Conservation (phyloP, 2,113 vertebrate species). For the Crotalus helleri region DNA sequence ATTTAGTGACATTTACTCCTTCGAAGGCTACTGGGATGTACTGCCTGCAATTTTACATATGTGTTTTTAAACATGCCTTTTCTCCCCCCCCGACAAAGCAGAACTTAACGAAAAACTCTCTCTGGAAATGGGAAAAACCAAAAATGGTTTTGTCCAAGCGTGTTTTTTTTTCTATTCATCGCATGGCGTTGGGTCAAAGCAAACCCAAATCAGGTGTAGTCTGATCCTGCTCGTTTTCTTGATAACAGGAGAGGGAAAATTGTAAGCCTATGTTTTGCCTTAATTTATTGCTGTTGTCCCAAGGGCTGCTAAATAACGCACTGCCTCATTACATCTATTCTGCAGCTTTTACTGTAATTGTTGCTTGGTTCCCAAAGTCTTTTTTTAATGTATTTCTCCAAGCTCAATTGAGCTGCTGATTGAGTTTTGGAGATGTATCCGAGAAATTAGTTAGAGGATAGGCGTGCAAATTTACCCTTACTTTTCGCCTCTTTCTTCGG, state of each 20-base stretch:
- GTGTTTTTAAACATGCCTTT: not conserved
- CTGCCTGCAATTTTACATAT: conserved; percentile 16
- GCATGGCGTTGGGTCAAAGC: too few species aligned
- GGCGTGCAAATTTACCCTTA: not conserved
- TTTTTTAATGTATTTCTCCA: not conserved
- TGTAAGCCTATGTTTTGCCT: conserved; percentile 24
- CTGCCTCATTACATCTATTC: conserved; percentile 18
- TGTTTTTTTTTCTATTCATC: not conserved
- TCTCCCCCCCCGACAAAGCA: conserved; percentile 27
- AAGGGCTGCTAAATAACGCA: conserved; percentile 1
- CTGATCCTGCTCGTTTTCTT: conserved; percentile 10
- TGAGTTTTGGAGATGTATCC: conserved; percentile 16
- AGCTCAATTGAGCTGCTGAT: conserved; percentile 1
- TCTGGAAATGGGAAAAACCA: conserved; percentile 29
- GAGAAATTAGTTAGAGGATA: conserved; percentile 7
- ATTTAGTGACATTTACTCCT: not conserved
- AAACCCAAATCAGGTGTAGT: not conserved
- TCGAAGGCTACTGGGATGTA: not conserved
- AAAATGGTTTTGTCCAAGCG: conserved; percentile 15
- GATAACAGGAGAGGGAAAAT: not conserved
- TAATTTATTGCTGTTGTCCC: conserved; percentile 25
- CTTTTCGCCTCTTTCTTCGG: conserved; percentile 2
- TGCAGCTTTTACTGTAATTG: not conserved
- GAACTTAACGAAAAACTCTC: accelerated
- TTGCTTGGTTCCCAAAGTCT: not conserved